phyloP scores from a whole-genome alignment of 2,888 invertebrate species.

The Drosophila barbarae region DNA sequence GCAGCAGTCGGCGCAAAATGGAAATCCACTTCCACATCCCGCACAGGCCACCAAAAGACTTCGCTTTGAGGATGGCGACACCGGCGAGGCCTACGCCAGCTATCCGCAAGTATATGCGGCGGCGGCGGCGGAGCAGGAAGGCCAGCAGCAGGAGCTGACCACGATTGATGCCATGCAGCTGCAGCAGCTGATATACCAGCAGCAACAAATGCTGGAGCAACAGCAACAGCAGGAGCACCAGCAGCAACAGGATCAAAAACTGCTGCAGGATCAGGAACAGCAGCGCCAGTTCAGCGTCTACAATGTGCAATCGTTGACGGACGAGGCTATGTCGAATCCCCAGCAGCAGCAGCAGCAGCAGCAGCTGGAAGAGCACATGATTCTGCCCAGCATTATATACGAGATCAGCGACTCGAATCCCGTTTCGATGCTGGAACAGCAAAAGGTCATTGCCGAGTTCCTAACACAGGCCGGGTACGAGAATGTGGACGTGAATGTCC shows the following conservation, averaged over 20 bases:
- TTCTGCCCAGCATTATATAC: constrained; percentile 70
- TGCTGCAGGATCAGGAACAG: constrained; percentile 50
- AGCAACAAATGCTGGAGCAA: constrained; percentile 64
- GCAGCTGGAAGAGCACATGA: constrained; percentile 62
- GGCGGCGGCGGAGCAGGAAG: constrained; percentile 30
- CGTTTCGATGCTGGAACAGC: constrained; percentile 72
- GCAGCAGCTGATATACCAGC: constrained; percentile 74
- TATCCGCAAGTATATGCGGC: constrained; percentile 60
- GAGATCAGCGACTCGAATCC: constrained; percentile 72
- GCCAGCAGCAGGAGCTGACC: constrained; percentile 50
- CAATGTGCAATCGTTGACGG: constrained; percentile 74
- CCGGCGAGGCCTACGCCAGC: constrained; percentile 48
- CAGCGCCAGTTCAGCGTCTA: constrained; percentile 68
- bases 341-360: constrained; percentile 26
- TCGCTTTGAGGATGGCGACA: constrained; percentile 69
- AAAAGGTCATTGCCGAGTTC: constrained; percentile 74
- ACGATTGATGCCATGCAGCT: constrained; percentile 75
- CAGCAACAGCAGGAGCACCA: constrained; percentile 59
- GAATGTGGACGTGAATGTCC: constrained; percentile 60
- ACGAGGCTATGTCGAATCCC: constrained; percentile 47
- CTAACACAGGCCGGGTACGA: constrained; percentile 73
- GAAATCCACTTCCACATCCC: constrained; percentile 38
- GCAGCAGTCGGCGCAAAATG: constrained; percentile 29
- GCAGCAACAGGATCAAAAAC: constrained; percentile 53
- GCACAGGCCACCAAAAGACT: constrained; percentile 65